Percentiles rank a stretch among this genome's conserved stretches.
Conservation (phyloP, 2,113 vertebrate genomes). For the Psittacus erithacus region DNA sequence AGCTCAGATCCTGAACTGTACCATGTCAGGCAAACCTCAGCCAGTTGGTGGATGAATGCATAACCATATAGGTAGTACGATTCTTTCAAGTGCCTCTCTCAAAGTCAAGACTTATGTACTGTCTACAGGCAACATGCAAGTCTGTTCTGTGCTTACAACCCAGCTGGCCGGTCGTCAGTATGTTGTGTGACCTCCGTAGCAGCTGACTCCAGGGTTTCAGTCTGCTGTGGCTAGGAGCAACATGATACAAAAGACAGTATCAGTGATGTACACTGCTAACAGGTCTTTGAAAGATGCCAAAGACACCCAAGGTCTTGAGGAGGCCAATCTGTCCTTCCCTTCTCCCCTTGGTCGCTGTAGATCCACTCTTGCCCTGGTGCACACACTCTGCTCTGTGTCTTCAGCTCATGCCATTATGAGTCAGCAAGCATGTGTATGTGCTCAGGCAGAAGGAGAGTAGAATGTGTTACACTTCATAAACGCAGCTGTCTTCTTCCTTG, state of each 20-base stretch:
- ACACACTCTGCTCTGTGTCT: neutral
- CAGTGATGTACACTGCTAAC: neutral
- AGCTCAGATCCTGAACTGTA: neutral
- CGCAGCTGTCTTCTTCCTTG: neutral
- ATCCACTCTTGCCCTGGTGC: neutral
- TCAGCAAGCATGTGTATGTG: neutral
- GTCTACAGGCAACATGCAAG: neutral
- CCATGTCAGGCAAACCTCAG: neutral
- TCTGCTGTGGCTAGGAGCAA: neutral
- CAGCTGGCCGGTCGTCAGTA: neutral
- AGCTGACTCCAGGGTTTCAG: neutral
- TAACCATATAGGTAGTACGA: neutral
- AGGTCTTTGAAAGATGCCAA: neutral
- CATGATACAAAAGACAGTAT: neutral
- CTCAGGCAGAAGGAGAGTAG: neutral
- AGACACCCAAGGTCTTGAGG: neutral
- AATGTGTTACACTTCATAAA: neutral
- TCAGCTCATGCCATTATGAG: neutral
- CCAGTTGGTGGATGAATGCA: neutral
- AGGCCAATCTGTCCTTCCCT: neutral
- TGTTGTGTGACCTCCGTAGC: neutral
- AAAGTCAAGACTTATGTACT: fast-evolving
- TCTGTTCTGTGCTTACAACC: neutral
- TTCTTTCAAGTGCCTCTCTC: neutral
- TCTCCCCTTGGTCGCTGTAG: neutral